Conservation (phyloP, 2,888 invertebrate genomes). For the Ectemnius lituratus region DNA sequence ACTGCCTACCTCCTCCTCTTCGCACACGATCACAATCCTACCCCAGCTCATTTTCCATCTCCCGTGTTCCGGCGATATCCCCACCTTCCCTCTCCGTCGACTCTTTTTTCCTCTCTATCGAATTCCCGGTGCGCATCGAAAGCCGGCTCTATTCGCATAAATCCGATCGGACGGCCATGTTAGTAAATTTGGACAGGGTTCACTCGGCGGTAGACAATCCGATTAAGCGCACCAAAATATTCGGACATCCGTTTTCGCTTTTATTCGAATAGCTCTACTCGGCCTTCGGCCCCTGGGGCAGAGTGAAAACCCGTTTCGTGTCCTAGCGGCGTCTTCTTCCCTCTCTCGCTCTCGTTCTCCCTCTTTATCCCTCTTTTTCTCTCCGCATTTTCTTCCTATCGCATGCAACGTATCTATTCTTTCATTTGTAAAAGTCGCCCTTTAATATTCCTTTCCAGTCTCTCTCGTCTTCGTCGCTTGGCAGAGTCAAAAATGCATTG, state of each 20-base stretch:
- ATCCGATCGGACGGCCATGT: conserved; percentile 33
- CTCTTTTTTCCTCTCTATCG: neutral
- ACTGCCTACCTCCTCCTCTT: conserved; percentile 2
- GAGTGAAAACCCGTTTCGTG: conserved; percentile 49
- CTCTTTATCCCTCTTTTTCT: neutral
- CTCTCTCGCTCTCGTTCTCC: neutral
- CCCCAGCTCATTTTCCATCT: neutral
- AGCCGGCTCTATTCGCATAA: conserved; percentile 35
- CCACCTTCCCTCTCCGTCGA: neutral
- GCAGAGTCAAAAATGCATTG: conserved; percentile 69
- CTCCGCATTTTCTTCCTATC: neutral
- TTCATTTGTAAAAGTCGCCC: conserved; percentile 10
- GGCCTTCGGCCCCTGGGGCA: conserved; percentile 52
- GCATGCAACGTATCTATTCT: conserved; percentile 16
- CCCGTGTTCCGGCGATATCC: neutral
- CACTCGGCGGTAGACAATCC: conserved; percentile 40
- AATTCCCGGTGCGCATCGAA: conserved; percentile 12
- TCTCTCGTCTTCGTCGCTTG: conserved; percentile 33
- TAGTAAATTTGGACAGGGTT: conserved; percentile 28
- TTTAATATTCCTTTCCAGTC: conserved; percentile 7
- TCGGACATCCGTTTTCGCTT: conserved; percentile 22
- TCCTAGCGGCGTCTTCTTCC: conserved; percentile 9
- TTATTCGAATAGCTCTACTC: conserved; percentile 19
- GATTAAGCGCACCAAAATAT: conserved; percentile 41
- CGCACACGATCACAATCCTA: conserved; percentile 1